phyloP scores from a whole-genome alignment of 2,888 invertebrate genomes.

The Caenorhabditis sinica region DNA sequence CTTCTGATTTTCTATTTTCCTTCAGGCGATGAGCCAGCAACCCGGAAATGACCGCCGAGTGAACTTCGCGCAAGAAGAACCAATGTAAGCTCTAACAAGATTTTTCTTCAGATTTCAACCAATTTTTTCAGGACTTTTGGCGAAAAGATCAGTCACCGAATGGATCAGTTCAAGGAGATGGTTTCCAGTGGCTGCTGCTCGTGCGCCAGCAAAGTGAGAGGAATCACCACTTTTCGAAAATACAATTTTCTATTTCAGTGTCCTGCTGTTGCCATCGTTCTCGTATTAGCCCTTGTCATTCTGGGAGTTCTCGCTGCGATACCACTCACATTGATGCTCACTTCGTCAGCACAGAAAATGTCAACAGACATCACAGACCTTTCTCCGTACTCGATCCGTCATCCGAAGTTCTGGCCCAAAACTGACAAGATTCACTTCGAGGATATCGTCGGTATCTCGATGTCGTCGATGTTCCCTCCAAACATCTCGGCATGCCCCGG shows the following conservation, averaged over 20 bases:
- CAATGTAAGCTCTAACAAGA: conserved; percentile 34
- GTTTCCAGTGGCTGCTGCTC: conserved; percentile 52
- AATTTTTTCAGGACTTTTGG: conserved; percentile 54
- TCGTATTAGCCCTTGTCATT: conserved; percentile 65
- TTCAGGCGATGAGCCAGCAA: conserved; percentile 51
- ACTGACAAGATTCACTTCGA: conserved; percentile 56
- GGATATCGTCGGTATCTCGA: conserved; percentile 61
- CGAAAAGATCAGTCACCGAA: conserved; percentile 60
- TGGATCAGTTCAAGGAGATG: conserved; percentile 63
- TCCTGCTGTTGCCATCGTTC: conserved; percentile 71
- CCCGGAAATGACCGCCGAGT: conserved; percentile 46
- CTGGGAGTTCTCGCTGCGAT: conserved; percentile 68
- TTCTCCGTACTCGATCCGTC: conserved; percentile 20
- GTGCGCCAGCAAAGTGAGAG: conserved; percentile 34
- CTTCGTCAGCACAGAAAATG: conserved; percentile 55
- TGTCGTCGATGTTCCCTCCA: conserved; percentile 72
- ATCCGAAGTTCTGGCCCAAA: conserved; percentile 62
- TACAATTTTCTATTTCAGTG: conserved; percentile 52
- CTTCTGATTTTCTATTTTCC: background rate
- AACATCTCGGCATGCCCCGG: conserved; percentile 77
- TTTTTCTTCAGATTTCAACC: background rate
- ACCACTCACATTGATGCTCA: conserved; percentile 57
- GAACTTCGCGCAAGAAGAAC: conserved; percentile 57
- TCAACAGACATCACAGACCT: conserved; percentile 49
- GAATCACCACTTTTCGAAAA: background rate